These are phyloP conservation scores for Penaeus monodon DNA, from an alignment of 2,888 invertebrate species.

Conservation along the genomic window DNA sequence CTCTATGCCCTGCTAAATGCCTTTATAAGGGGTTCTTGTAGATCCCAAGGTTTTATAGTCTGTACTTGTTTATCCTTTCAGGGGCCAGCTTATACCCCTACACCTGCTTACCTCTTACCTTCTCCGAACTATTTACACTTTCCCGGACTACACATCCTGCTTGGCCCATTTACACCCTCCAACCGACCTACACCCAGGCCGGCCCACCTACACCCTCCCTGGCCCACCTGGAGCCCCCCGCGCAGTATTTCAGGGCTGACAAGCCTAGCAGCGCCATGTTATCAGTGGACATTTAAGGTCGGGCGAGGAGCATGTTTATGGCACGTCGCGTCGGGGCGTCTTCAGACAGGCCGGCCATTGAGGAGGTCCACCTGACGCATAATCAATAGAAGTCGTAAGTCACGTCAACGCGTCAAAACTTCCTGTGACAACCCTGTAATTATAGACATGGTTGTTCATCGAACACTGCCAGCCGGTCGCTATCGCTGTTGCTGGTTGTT, in stretches of 20 bases:
- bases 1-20: too few species aligned
- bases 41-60: too few species aligned
- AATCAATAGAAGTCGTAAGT: conserved; percentile 58
- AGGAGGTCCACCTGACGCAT: conserved; percentile 55
- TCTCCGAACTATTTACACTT: too few species aligned
- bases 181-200: too few species aligned
- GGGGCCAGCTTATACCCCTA: too few species aligned
- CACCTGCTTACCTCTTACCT: too few species aligned
- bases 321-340: conserved; percentile 35
- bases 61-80: too few species aligned
- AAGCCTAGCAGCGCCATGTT: conserved; percentile 56
- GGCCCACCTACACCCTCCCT: conserved; percentile 6
- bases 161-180: too few species aligned
- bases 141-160: too few species aligned
- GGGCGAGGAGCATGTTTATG: conserved; percentile 49
- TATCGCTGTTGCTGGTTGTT: too few species aligned
- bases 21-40: too few species aligned
- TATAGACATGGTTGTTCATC: conserved; percentile 51
- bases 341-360: conserved; percentile 40
- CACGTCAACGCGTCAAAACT: conserved; percentile 51
- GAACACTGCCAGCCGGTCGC: conserved; percentile 18
- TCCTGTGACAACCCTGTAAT: conserved; percentile 58
- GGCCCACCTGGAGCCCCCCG: conserved; percentile 28
- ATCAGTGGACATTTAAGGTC: conserved; percentile 56
- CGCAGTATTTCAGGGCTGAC: conserved; percentile 53